These are phyloP conservation scores for Channa argus DNA, from an alignment of 2,113 vertebrate species.

Conservation along the genomic window DNA sequence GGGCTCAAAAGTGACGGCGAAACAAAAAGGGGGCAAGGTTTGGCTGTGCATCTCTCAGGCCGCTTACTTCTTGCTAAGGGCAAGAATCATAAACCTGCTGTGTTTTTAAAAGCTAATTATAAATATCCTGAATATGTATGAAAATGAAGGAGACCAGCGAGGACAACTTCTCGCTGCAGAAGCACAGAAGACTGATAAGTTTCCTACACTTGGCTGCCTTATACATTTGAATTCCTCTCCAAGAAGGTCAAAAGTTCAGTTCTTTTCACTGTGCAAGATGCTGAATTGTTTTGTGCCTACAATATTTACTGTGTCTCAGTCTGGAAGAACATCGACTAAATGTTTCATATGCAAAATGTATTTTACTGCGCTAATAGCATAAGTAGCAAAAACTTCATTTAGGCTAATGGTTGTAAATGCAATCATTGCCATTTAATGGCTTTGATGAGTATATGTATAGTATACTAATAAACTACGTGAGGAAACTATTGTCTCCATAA, in stretches of 20 bases:
- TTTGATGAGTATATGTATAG: constrained; percentile 55
- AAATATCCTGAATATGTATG: constrained; percentile 70
- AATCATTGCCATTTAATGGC: constrained; percentile 66
- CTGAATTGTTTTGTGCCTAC: constrained; percentile 14
- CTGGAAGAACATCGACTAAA: constrained; percentile 51
- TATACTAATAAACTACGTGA: constrained; percentile 46
- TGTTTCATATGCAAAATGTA: constrained; percentile 50
- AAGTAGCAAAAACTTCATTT: constrained; percentile 62
- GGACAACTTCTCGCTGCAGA: constrained; percentile 53
- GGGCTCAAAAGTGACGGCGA: constrained; percentile 1
- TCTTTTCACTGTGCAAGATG: constrained; percentile 22
- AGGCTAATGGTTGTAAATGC: constrained; percentile 61
- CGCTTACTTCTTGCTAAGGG: constrained; percentile 44
- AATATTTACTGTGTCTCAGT: constrained; percentile 27
- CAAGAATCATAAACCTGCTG: constrained; percentile 55
- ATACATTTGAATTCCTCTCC: constrained; percentile 41
- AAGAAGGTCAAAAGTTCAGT: constrained; percentile 61
- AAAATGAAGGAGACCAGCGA: constrained; percentile 59
- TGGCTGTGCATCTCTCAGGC: constrained; percentile 31
- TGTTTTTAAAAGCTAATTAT: constrained; percentile 54
- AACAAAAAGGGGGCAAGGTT: background rate
- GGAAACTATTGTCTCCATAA: constrained; percentile 40
- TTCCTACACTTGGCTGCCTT: constrained; percentile 43
- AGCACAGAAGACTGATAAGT: constrained; percentile 43
- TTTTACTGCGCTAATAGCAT: constrained; percentile 54